These are phyloP conservation scores for Neolamprologus multifasciatus DNA, from an alignment of 2,797 vertebrate species.

Conservation along the genomic window DNA sequence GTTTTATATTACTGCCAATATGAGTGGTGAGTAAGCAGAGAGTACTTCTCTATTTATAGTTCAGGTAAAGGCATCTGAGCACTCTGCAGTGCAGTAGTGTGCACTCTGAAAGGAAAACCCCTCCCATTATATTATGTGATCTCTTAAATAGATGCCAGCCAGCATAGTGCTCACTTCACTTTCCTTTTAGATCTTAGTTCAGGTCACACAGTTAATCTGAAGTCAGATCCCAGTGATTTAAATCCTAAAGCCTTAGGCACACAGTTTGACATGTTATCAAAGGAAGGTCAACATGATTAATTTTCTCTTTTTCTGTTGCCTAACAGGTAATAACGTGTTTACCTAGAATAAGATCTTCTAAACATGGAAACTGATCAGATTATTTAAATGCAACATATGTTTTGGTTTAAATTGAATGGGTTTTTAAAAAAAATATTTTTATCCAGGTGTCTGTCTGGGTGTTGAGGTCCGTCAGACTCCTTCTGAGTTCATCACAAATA, in stretches of 20 bases:
- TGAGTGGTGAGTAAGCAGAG: slow-evolving; percentile 7
- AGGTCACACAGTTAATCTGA: neutral
- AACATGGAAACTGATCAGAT: fast-evolving
- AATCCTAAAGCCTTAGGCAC: neutral
- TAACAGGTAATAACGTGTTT: neutral
- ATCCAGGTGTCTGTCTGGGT: neutral
- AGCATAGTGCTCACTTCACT: neutral
- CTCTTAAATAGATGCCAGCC: neutral
- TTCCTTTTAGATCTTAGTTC: neutral
- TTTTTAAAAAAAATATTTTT: fast-evolving
- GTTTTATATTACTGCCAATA: neutral
- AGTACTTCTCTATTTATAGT: slow-evolving; percentile 22
- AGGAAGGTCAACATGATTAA: neutral
- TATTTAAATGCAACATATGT: fast-evolving
- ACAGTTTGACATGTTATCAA: neutral
- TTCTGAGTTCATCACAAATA: neutral
- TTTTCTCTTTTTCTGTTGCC: neutral
- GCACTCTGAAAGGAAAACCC: slow-evolving; percentile 1
- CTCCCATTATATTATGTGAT: neutral
- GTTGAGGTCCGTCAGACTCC: fast-evolving
- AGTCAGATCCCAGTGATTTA: neutral
- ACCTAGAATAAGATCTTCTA: fast-evolving
- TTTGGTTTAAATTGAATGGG: fast-evolving
- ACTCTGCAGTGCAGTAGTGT: slow-evolving; percentile 52
- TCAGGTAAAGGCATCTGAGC: neutral